These are phyloP conservation scores for Oryzias sinensis DNA, from an alignment of 2,797 vertebrate species.

Conservation along the genomic window DNA sequence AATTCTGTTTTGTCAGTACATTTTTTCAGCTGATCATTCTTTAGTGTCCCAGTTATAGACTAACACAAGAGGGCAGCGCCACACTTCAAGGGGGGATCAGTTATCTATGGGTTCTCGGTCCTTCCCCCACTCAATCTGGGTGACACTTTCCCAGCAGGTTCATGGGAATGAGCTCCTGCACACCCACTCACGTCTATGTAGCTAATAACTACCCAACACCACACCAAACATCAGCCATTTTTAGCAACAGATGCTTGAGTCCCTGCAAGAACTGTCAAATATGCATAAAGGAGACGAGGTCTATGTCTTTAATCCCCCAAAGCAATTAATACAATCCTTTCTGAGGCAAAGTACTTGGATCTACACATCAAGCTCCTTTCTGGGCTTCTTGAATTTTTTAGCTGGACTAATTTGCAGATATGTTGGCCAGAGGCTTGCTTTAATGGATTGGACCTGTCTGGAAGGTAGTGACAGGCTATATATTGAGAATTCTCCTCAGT, in stretches of 20 bases:
- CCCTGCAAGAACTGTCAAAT: slow-evolving; percentile 56
- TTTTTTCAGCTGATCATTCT: too few relatives aligned
- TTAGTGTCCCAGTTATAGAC: slow-evolving; percentile 16
- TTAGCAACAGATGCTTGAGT: slow-evolving; percentile 31
- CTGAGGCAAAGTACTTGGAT: slow-evolving; percentile 38
- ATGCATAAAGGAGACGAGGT: slow-evolving; percentile 60
- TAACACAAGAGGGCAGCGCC: slow-evolving; percentile 42
- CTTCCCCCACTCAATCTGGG: slow-evolving; percentile 24
- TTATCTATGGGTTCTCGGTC: slow-evolving; percentile 29
- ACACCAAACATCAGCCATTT: slow-evolving; percentile 50
- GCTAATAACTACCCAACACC: slow-evolving; percentile 57
- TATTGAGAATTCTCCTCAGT: slow-evolving; percentile 24
- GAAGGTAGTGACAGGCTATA: slow-evolving; percentile 21
- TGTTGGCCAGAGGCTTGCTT: slow-evolving; percentile 33
- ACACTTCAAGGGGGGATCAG: slow-evolving; percentile 37
- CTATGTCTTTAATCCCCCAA: slow-evolving; percentile 47
- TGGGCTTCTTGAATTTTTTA: slow-evolving; percentile 52
- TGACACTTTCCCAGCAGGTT: not conserved
- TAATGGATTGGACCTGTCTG: slow-evolving; percentile 46
- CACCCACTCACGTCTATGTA: slow-evolving; percentile 32
- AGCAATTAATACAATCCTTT: slow-evolving; percentile 64
- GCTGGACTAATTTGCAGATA: slow-evolving; percentile 48
- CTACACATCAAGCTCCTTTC: slow-evolving; percentile 32
- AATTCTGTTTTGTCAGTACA: too few relatives aligned
- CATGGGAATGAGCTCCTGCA: too few relatives aligned